Conservation (phyloP, 2,113 vertebrate species). For the Labeo rohita region DNA sequence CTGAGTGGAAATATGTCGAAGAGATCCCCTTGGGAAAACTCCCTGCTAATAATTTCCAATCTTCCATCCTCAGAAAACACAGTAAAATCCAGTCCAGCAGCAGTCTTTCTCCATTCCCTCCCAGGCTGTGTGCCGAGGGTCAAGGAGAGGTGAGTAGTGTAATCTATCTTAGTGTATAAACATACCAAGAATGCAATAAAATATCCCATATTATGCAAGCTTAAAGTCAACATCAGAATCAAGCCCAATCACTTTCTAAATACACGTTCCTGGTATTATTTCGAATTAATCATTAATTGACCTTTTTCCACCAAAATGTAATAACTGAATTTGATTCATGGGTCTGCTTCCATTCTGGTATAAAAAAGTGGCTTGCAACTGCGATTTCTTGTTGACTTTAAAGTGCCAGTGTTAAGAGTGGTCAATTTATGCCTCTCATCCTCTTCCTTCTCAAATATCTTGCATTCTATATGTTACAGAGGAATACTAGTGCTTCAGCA, state of each 20-base stretch:
- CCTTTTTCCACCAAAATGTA: neutral
- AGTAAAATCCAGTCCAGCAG: conserved; percentile 91
- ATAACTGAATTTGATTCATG: neutral
- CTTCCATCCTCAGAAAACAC: conserved; percentile 86
- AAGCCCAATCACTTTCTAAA: neutral
- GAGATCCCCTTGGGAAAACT: neutral
- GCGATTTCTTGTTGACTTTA: neutral
- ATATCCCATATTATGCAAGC: neutral
- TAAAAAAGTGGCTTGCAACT: neutral
- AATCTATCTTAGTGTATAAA: neutral
- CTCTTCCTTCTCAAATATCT: neutral
- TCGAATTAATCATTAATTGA: neutral
- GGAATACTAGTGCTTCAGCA: conserved; percentile 54
- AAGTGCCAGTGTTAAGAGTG: neutral
- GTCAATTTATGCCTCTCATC: neutral
- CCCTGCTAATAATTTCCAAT: neutral
- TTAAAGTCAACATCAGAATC: neutral
- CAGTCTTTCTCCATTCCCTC: conserved; percentile 82
- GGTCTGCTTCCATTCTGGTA: neutral
- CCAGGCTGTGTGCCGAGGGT: conserved; percentile 83
- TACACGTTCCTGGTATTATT: neutral
- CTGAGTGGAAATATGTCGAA: neutral
- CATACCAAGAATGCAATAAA: neutral
- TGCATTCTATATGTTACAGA: conserved; percentile 67
- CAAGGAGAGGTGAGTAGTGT: conserved; percentile 92